These are phyloP conservation scores for Pipistrellus nathusii DNA, from an alignment of 2,797 vertebrate genomes.

Conservation along the genomic window DNA sequence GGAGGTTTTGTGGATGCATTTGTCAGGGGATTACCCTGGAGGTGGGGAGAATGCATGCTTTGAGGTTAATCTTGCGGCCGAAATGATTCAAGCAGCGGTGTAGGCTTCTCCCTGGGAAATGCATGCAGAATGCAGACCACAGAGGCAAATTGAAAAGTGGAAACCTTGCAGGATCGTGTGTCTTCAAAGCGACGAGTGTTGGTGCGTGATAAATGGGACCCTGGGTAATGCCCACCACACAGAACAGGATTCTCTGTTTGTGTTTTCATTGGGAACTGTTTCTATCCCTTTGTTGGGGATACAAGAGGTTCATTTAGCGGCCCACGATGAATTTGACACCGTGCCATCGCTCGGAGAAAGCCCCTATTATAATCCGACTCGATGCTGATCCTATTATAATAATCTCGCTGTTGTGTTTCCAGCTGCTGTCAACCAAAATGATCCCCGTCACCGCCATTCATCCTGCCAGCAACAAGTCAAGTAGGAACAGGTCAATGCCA, in stretches of 20 bases:
- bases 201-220: conserved; percentile 81
- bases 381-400: conserved; percentile 86
- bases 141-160: conserved; percentile 74
- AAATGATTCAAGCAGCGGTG: conserved; percentile 64
- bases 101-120: conserved; percentile 73
- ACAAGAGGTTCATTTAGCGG: conserved; percentile 87
- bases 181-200: conserved; percentile 80
- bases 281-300: conserved; percentile 84
- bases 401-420: conserved; percentile 84
- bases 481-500: conserved; percentile 55
- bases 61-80: conserved; percentile 72
- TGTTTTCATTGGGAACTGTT: conserved; percentile 83
- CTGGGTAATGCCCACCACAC: conserved; percentile 78
- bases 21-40: conserved; percentile 70
- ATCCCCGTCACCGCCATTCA: conserved; percentile 75
- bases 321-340: conserved; percentile 86
- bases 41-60: conserved; percentile 66
- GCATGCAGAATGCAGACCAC: conserved; percentile 69
- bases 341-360: conserved; percentile 87
- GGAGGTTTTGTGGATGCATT: conserved; percentile 60
- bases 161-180: conserved; percentile 77
- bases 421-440: conserved; percentile 84
- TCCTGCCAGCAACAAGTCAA: conserved; percentile 69
- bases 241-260: conserved; percentile 81
- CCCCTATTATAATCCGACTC: conserved; percentile 84